phyloP scores from a whole-genome alignment of 2,888 invertebrate genomes.

The Augochlorella aurata region DNA sequence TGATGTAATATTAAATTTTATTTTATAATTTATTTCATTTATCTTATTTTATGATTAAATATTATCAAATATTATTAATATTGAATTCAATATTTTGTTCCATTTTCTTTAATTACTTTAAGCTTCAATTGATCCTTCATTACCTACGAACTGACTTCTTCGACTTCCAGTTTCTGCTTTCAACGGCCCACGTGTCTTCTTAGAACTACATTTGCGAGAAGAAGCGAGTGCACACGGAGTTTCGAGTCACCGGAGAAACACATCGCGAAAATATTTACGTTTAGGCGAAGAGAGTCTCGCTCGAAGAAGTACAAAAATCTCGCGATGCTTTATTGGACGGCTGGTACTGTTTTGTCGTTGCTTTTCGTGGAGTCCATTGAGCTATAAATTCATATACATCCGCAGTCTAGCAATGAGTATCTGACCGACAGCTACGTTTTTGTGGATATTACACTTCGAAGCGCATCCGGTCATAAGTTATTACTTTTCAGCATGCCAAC shows the following conservation, averaged over 20 bases:
- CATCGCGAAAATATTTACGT: background rate
- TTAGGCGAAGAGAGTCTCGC: too few relatives aligned
- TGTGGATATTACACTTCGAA: background rate
- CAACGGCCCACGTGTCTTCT: too few relatives aligned
- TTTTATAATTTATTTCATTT: too few relatives aligned
- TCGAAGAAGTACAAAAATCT: background rate
- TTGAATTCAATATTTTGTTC: too few relatives aligned
- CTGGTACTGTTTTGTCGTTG: background rate
- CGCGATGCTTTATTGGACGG: background rate
- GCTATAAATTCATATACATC: background rate
- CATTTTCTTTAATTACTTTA: too few relatives aligned
- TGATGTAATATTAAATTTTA: too few relatives aligned
- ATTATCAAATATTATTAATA: too few relatives aligned
- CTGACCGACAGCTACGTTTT: background rate
- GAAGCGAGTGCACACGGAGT: background rate
- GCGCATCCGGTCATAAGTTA: background rate
- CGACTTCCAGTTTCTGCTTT: too few relatives aligned
- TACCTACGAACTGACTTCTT: too few relatives aligned
- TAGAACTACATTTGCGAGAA: too few relatives aligned
- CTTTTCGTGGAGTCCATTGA: background rate
- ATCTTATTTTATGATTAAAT: too few relatives aligned
- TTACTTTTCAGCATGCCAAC: slow-evolving; percentile 3
- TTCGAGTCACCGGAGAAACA: background rate
- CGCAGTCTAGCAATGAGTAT: background rate
- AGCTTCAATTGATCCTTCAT: too few relatives aligned